A percentile compares a stretch with the other conserved stretches of the same genome.
Conservation (phyloP, 2,113 vertebrate species). For the Halcyon senegalensis region DNA sequence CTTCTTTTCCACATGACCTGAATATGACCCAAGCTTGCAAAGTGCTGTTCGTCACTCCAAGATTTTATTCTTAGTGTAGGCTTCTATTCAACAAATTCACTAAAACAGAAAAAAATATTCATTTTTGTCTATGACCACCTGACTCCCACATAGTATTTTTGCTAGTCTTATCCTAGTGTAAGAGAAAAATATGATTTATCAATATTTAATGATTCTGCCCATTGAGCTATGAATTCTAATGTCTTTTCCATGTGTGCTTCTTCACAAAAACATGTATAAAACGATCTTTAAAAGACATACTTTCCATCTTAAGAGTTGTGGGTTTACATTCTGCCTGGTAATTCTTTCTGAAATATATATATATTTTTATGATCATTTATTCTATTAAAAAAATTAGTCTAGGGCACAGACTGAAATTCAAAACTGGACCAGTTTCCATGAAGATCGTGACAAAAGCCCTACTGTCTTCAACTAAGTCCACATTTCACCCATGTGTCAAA, state of each 20-base stretch:
- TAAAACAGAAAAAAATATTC: not conserved
- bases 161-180: not conserved
- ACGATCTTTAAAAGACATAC: not conserved
- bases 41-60: not conserved
- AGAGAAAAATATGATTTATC: not conserved
- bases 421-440: not conserved
- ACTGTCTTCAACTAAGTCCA: not conserved
- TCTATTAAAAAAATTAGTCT: not conserved
- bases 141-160: not conserved
- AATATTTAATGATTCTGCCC: not conserved
- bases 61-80: not conserved
- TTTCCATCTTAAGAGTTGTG: not conserved
- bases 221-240: not conserved
- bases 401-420: not conserved
- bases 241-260: not conserved
- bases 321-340: not conserved
- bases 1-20: not conserved
- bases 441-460: not conserved
- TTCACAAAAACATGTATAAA: not conserved
- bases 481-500: not conserved
- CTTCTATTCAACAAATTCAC: not conserved
- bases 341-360: not conserved
- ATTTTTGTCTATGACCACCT: not conserved
- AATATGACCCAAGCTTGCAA: not conserved
- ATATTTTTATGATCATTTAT: not conserved